Evolutionary conservation across 37 sponge, comb jelly and placozoan genomes (phyloP).

Genomic region (Beroe ovata): DNA sequence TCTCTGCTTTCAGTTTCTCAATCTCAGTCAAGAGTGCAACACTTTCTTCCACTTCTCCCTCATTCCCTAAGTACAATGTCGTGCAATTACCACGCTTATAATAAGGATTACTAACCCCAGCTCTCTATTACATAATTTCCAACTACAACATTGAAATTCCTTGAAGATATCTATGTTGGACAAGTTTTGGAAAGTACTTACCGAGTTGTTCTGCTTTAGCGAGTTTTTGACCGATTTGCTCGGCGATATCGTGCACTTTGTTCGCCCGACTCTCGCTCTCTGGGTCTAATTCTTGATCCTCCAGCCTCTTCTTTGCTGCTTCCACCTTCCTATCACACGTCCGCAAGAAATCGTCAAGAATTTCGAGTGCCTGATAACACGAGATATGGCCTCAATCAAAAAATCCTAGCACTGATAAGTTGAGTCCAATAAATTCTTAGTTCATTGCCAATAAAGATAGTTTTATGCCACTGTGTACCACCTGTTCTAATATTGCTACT

Average conservation of each 20-base stretch:
- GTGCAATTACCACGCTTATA: too few species aligned
- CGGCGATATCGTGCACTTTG: constrained; percentile 71
- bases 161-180: too few species aligned
- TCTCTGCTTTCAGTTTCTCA: constrained; percentile 84
- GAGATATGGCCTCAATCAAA: too few species aligned
- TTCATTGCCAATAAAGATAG: too few species aligned
- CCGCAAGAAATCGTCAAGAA: constrained; percentile 74
- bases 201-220: constrained; percentile 92
- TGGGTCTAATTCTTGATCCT: constrained; percentile 78
- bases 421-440: too few species aligned
- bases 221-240: constrained; percentile 95
- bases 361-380: constrained; percentile 68
- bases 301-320: constrained; percentile 80
- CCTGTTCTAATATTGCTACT: too few species aligned
- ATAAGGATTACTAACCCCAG: too few species aligned
- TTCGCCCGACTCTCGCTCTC: constrained; percentile 82
- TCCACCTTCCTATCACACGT: constrained; percentile 93
- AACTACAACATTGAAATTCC: too few species aligned
- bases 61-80: constrained; percentile 70
- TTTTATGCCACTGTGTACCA: neutral
- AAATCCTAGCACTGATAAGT: too few species aligned
- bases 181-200: too few species aligned
- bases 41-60: constrained; percentile 95
- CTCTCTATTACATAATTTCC: too few species aligned
- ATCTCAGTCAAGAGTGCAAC: constrained; percentile 83